A percentile compares a stretch with the other conserved stretches of the same genome.
phyloP scores from a whole-genome alignment of 2,113 vertebrate species.

The Barnardius zonarius region DNA sequence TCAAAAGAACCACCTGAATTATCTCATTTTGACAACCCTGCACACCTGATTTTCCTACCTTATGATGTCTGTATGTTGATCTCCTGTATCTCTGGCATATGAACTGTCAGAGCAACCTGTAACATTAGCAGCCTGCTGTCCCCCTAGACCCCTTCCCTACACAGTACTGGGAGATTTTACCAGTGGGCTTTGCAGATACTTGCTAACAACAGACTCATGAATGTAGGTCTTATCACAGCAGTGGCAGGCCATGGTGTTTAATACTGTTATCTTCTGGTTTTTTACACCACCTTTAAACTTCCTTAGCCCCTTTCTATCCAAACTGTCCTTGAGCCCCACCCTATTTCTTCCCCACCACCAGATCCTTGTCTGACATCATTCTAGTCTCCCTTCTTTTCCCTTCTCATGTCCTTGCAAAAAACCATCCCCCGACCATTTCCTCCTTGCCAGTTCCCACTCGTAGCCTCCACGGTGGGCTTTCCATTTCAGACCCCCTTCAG shows the following conservation, averaged over 20 bases:
- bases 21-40: not conserved
- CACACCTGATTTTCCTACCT: not conserved
- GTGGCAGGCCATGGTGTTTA: not conserved
- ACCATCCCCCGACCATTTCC: not conserved
- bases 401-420: not conserved
- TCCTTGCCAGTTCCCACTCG: not conserved
- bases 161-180: not conserved
- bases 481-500: not conserved
- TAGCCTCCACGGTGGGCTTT: fast-evolving
- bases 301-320: not conserved
- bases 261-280: not conserved
- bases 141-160: not conserved
- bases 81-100: not conserved
- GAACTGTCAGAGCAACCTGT: not conserved
- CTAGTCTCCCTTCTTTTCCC: not conserved
- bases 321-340: not conserved
- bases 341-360: not conserved
- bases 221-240: not conserved
- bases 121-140: not conserved
- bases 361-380: not conserved
- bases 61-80: not conserved
- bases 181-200: not conserved
- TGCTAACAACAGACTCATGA: not conserved
- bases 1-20: not conserved
- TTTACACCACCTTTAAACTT: not conserved